phyloP scores from a whole-genome alignment of 2,888 invertebrate genomes.

The Coleophora flavipennella region DNA sequence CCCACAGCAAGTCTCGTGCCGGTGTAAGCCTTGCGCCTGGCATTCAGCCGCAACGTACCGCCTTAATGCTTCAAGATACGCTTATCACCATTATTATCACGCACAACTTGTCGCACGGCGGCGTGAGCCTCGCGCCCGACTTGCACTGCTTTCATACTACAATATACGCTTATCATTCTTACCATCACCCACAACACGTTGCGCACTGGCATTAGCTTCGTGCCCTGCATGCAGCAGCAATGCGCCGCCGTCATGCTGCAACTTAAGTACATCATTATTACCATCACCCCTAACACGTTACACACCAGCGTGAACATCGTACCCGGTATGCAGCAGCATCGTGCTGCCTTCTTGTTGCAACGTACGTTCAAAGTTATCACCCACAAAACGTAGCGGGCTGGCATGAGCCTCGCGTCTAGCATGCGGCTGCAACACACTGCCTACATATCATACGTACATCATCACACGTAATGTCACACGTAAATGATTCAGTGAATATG shows the following conservation, averaged over 20 bases:
- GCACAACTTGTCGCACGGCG: too few relatives aligned
- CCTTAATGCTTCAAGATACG: conserved; percentile 82
- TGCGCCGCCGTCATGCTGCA: conserved; percentile 81
- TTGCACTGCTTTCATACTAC: too few relatives aligned
- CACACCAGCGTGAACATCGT: conserved; percentile 79
- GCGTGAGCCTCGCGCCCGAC: too few relatives aligned
- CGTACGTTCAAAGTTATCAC: conserved; percentile 69
- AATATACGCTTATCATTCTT: too few relatives aligned
- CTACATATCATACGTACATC: conserved; percentile 75
- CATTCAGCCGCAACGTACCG: conserved; percentile 80
- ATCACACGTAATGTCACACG: too few relatives aligned
- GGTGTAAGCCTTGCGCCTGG: too few relatives aligned
- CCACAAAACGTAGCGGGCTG: too few relatives aligned
- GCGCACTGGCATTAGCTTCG: conserved; percentile 78
- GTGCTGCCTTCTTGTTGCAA: conserved; percentile 81
- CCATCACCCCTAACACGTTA: conserved; percentile 84
- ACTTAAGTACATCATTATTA: conserved; percentile 71
- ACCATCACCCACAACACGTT: conserved; percentile 85
- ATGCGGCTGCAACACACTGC: conserved; percentile 81
- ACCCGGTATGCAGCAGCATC: conserved; percentile 78
- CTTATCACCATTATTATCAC: too few relatives aligned
- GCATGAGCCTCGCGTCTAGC: too few relatives aligned
- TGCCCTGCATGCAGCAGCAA: conserved; percentile 78
- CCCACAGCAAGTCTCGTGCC: too few relatives aligned
- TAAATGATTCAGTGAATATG: too few relatives aligned